A percentile compares a stretch with the other conserved stretches of the same genome.
Evolutionary conservation across 2,797 vertebrate genomes (phyloP).

Genomic region (Mus minutoides): DNA sequence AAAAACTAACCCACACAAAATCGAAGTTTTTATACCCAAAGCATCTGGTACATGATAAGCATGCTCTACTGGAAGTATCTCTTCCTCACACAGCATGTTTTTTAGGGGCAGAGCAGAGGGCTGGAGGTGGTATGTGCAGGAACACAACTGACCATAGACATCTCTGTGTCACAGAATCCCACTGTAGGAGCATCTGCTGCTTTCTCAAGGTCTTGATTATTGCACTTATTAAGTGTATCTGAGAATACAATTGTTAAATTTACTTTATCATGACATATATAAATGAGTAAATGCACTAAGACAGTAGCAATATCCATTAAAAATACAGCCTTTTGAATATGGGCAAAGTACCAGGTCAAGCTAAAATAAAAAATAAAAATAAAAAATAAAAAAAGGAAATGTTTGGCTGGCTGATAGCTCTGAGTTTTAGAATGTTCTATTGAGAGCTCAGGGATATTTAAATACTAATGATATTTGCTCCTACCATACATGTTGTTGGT

Average conservation of each 20-base stretch:
- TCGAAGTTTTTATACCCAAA: conserved; percentile 4
- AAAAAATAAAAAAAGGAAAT: not conserved
- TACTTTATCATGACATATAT: conserved; percentile 20
- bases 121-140: not conserved
- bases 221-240: conserved; percentile 20
- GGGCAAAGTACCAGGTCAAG: not conserved
- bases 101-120: not conserved
- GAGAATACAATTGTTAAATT: conserved; percentile 37
- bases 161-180: not conserved
- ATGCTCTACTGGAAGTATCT: not conserved
- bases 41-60: not conserved
- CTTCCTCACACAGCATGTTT: not conserved
- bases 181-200: not conserved
- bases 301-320: conserved; percentile 33
- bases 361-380: too few species aligned
- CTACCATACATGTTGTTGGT: not conserved
- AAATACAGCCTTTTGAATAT: not conserved
- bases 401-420: not conserved
- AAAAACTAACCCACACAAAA: not conserved
- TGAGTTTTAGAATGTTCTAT: not conserved
- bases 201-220: conserved; percentile 35
- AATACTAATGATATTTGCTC: not conserved
- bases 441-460: not conserved
- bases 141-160: not conserved
- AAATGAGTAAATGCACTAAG: conserved; percentile 33